Base-by-base conservation (phyloP, 2,888 invertebrate species). In the Phortica magna region DNA sequence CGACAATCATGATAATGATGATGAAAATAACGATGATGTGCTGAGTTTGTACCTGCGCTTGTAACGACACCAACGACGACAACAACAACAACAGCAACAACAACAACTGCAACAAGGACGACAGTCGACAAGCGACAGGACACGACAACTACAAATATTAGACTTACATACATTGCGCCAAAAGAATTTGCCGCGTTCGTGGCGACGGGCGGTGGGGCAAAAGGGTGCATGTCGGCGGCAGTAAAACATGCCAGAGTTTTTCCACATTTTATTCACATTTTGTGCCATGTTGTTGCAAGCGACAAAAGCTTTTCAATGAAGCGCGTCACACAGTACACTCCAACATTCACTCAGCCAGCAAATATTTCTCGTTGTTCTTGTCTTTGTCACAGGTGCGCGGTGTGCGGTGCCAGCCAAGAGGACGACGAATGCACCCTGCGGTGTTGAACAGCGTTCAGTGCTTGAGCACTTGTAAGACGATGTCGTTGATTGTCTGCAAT, bases 141-240 rank as follows among this genome's bases (percentile, higher is more conserved):
- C 48, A 31, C 14, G 48, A 76, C 73, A 73, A 14, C 42, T 64
- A 41, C 64, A 55, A 48, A 48, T 77, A 76, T 73, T 39, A 77
- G 75, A 78, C 79, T 77, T 78, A 78, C 78, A 76, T 73, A 75
- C 74, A 67, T 41, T 42, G 42, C 41, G 59, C 19, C 10, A 7
- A 67, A 67, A 9, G 17, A 67, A 67, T 14, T 12, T 31, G 9
- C 31, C 31, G 39, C 64, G 31, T 14, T n/a, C n/a, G n/a, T n/a
- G n/a, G n/a, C n/a, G n/a, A n/a, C n/a, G n/a, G n/a, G n/a, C n/a
- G n/a, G n/a, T n/a, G n/a, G n/a, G n/a, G n/a, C n/a, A n/a, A n/a
- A n/a, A n/a, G n/a, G n/a, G n/a, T n/a, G n/a, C n/a, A 31, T 31
- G 31, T 2, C 31, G 31, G 31, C 31, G 31, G 31, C 31, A 31